Evolutionary conservation across 1,140 invertebrate genomes (phyloP).

Genomic region (Drosophila littoralis): DNA sequence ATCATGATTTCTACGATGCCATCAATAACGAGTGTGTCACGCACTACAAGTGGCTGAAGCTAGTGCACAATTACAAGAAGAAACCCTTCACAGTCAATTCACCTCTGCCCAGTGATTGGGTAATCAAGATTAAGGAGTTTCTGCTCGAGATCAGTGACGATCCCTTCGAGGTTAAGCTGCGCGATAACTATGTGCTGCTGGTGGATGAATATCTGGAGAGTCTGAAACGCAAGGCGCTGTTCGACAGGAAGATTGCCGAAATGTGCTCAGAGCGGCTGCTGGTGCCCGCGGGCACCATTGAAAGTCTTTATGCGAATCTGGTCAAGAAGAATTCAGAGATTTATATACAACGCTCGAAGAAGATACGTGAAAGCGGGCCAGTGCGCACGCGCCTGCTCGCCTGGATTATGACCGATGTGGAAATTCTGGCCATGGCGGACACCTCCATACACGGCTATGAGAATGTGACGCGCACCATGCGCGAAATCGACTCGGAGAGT

Average conservation of each 20-base stretch:
- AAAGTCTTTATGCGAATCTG: conserved; percentile 94
- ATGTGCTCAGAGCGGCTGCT: conserved; percentile 92
- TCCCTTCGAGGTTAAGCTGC: conserved; percentile 98
- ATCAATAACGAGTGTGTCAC: conserved; percentile 95
- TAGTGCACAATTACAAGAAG: conserved; percentile 89
- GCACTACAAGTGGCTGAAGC: conserved; percentile 96
- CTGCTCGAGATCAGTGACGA: conserved; percentile 97
- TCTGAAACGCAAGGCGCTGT: conserved; percentile 94
- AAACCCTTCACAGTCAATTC: conserved; percentile 88
- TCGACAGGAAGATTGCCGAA: conserved; percentile 91
- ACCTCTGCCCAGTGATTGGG: conserved; percentile 92
- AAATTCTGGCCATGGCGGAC: conserved; percentile 95
- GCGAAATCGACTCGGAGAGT: conserved; percentile 92
- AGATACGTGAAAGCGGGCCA: conserved; percentile 90
- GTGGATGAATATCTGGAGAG: conserved; percentile 99
- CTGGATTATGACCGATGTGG: conserved; percentile 91
- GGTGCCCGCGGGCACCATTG: conserved; percentile 91
- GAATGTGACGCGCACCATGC: conserved; percentile 90
- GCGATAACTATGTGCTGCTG: conserved; percentile 97
- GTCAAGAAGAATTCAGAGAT: conserved; percentile 96
- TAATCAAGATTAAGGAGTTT: conserved; percentile 93
- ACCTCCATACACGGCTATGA: conserved; percentile 93
- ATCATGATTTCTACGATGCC: conserved; percentile 96
- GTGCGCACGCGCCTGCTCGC: conserved; percentile 91
- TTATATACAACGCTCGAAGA: conserved; percentile 95